A percentile compares a stretch with the other conserved stretches of the same genome.
These are phyloP conservation scores for Rosalia funebris DNA, from an alignment of 2,888 invertebrate genomes.

Conservation along the genomic window DNA sequence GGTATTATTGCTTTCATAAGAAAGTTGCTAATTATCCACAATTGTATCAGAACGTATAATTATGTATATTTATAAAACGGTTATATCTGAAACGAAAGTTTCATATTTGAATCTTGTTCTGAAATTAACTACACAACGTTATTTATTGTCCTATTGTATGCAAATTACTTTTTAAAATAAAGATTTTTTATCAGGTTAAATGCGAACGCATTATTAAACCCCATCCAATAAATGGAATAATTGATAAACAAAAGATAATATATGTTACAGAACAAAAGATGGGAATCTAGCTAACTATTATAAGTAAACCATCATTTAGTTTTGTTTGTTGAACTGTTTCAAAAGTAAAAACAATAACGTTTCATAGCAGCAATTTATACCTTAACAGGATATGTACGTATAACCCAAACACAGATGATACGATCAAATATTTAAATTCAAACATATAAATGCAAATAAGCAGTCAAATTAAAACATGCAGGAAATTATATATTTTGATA, in stretches of 20 bases:
- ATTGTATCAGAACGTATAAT: not conserved
- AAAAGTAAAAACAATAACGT: conserved; percentile 13
- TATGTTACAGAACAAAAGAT: conserved; percentile 9
- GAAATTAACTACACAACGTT: conserved; percentile 7
- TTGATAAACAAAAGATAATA: conserved; percentile 19
- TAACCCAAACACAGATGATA: conserved; percentile 20
- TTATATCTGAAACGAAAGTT: conserved; percentile 1
- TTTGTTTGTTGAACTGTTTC: conserved; percentile 15
- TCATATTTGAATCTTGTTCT: conserved; percentile 12
- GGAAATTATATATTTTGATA: conserved; percentile 33
- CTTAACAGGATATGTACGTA: conserved; percentile 25
- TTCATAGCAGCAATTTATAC: conserved; percentile 19
- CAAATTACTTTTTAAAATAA: conserved; percentile 22
- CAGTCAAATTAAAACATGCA: conserved; percentile 29
- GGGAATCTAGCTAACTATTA: conserved; percentile 16
- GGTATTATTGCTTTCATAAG: too few relatives aligned
- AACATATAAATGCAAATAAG: conserved; percentile 30
- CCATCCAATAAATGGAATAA: conserved; percentile 17
- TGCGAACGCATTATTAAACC: conserved; percentile 11
- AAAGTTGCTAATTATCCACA: not conserved
- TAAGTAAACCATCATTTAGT: conserved; percentile 16
- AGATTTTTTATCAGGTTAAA: conserved; percentile 21
- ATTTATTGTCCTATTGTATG: conserved; percentile 26
- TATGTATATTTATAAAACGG: not conserved
- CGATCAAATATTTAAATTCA: conserved; percentile 31